Evolutionary conservation across 2,113 vertebrate genomes (phyloP).

Genomic region (Odontesthes bonariensis): DNA sequence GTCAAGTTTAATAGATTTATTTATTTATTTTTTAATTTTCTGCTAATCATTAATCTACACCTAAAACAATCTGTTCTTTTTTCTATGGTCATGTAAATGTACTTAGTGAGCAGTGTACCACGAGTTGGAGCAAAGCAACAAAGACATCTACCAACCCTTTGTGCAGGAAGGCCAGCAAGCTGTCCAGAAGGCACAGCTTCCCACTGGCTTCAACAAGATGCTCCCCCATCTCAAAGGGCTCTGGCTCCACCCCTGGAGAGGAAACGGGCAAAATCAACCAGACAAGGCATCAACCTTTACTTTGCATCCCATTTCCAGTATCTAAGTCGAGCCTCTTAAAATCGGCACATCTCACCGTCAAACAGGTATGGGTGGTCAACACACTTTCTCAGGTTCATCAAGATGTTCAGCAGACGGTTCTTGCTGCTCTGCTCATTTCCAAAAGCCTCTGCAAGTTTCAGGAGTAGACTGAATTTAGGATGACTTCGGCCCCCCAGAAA

Average conservation of each 20-base stretch:
- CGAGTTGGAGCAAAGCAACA: background rate
- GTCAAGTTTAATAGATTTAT: no score
- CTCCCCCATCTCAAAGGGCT: conserved; percentile 94
- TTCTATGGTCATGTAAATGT: background rate
- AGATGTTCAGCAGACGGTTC: conserved; percentile 88
- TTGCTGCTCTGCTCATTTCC: conserved; percentile 83
- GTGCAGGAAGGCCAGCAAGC: conserved; percentile 86
- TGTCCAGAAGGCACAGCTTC: conserved; percentile 91
- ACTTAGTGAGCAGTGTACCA: background rate
- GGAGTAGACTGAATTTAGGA: background rate
- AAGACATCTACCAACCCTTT: conserved; percentile 76
- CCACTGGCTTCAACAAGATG: conserved; percentile 94
- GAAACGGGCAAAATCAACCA: background rate
- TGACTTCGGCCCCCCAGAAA: background rate
- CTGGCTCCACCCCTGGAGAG: conserved; percentile 90
- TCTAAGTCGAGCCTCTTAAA: background rate
- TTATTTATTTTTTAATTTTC: background rate
- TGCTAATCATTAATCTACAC: no score
- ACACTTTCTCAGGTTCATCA: conserved; percentile 94
- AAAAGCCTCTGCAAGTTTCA: conserved; percentile 86
- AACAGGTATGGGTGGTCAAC: conserved; percentile 94
- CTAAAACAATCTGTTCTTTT: no score
- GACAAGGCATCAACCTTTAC: background rate
- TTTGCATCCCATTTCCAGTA: background rate
- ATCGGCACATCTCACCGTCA: conserved; percentile 81